Base-by-base conservation (phyloP, 1,140 invertebrate species). In the Trichonephila inaurata region DNA sequence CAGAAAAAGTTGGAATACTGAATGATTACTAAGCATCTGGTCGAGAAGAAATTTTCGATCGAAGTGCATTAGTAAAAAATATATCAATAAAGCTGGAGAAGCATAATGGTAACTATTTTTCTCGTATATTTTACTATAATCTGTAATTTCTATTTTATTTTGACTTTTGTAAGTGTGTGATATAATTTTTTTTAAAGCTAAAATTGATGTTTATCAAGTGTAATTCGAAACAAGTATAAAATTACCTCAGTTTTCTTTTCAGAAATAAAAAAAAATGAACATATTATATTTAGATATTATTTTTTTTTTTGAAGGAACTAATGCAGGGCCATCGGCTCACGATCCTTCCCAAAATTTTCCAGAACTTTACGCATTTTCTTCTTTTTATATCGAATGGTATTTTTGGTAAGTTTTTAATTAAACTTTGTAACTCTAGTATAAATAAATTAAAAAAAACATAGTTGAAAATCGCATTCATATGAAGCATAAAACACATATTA, bases 381-480 rank as follows among this genome's bases (percentile, higher is more conserved):
- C 92, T 12, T 14, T 83, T 51, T 82, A 94, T 83, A 77, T 51
- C 18, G 90, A 85, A 44, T 82, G 72, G 87, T 89, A 64, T 91
- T 89, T 94, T 64, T 87, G 82, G 61, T 91, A 66, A 94, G 66
- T n/a, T 44, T 64, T 21, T 51, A 1, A 2, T 5, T 64, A 83
- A 51, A 51, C 1, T 83, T 58, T 21, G 21, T 44, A 16, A 16
- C 0, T 89, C 2, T 60, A 51, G 51, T 18, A 60, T 24, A 14
- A 51, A 51, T 51, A 66, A 6, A 44, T 66, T 28, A 0, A 28
- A 28, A 1, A 44, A 61, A 21, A 14, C 28, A 2, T 62, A 33
- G 7, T 62, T 62, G 16, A 61, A 33, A 2, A 28, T 1, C 21
- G 0, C 21, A 61, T 58, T 61, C 61, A 28, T 28, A 28, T 14